A percentile compares a stretch with the other conserved stretches of the same genome.
Evolutionary conservation across 64 coral and sea anemone genomes (phyloP).

Genomic region (Pocillopora verrucosa): DNA sequence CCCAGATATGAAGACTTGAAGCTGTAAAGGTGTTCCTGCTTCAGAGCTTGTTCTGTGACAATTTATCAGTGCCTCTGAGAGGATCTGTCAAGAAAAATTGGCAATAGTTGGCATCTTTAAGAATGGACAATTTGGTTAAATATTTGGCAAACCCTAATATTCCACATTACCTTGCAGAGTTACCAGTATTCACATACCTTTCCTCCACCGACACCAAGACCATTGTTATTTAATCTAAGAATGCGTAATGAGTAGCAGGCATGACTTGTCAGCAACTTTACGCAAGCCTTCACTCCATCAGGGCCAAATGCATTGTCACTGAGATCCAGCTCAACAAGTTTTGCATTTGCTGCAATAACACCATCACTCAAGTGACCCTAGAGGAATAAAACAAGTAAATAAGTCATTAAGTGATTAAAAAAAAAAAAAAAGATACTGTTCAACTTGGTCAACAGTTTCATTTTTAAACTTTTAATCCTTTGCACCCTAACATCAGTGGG

Average conservation of each 20-base stretch:
- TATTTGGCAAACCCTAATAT: too few species aligned
- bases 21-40: conserved; percentile 61
- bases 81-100: conserved; percentile 52
- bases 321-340: conserved; percentile 84
- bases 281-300: conserved; percentile 92
- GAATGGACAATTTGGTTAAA: too few species aligned
- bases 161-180: background rate
- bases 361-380: conserved; percentile 84
- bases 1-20: conserved; percentile 97
- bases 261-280: conserved; percentile 87
- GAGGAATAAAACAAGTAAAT: background rate
- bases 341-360: conserved; percentile 86
- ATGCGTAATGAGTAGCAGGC: conserved; percentile 89
- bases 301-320: conserved; percentile 99
- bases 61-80: conserved; percentile 86
- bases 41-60: conserved; percentile 81
- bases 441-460: too few species aligned
- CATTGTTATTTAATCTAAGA: conserved; percentile 96
- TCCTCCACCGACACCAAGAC: conserved; percentile 92
- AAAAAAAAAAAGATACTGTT: too few species aligned
- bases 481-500: too few species aligned
- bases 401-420: too few species aligned
- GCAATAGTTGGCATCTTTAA: too few species aligned
- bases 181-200: conserved; percentile 48
- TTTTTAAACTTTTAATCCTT: too few species aligned